phyloP scores from a whole-genome alignment of 2,113 vertebrate genomes.

The Rousettus leschenaultii region DNA sequence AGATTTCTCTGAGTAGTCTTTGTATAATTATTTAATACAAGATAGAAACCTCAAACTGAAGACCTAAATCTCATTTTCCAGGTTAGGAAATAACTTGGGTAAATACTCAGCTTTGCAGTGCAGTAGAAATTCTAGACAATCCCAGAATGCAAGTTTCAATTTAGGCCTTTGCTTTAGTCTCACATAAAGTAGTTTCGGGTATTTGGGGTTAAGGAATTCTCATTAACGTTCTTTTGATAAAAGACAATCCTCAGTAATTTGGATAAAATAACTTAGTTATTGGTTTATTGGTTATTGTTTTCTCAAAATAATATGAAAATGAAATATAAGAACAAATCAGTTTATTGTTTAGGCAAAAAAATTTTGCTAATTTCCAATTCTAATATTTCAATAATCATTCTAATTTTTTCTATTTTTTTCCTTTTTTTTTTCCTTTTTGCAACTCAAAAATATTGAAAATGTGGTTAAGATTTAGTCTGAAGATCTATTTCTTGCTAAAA shows the following conservation, averaged over 20 bases:
- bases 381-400: constrained; percentile 27
- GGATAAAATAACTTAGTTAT: background rate
- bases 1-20: background rate
- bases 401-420: constrained; percentile 29
- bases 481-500: constrained; percentile 54
- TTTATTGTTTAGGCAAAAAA: constrained; percentile 3
- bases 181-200: background rate
- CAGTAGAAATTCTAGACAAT: background rate
- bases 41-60: background rate
- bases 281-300: background rate
- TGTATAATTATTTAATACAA: background rate
- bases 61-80: background rate
- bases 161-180: background rate
- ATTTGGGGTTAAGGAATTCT: background rate
- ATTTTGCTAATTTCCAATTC: background rate
- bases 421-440: constrained; percentile 37
- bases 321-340: background rate
- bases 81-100: background rate
- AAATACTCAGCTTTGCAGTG: background rate
- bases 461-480: constrained; percentile 52
- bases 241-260: background rate
- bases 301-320: background rate
- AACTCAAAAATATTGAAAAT: constrained; percentile 61
- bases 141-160: background rate
- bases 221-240: background rate